Evolutionary conservation across 2,797 vertebrate species (phyloP), one percentile per base, ranked within the genome.

Genomic region (Chrysocyon brachyurus): DNA sequence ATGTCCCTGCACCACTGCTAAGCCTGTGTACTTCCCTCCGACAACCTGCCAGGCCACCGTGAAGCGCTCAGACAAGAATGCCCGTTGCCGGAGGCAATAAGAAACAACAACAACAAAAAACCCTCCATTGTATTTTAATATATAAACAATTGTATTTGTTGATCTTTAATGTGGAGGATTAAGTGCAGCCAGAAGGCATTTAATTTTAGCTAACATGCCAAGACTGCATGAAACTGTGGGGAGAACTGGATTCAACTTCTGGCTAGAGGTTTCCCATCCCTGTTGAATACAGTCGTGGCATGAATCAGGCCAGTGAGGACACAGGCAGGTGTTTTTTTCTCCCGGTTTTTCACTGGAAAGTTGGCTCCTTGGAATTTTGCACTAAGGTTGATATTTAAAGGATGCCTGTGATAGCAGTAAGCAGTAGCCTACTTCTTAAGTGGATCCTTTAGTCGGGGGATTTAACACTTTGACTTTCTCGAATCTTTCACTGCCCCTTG

Each of bases 111-210:
- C 61, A 22, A 19, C 15, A 46, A 33, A 19, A n/a, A 68, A 14
- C 22, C 12, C 11, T 49, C 12, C 28, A 0, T 61, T 52, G 78
- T 81, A 40, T 84, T 93, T 81, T 54, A 79, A 28, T 61, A 73
- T 24, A 26, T n/a, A 57, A n/a, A 70, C 40, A 63, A 9, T 78
- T 28, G 26, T 94, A 63, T 75, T 89, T 93, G 79, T 75, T 70
- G 64, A 75, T 93, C 66, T 97, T 95, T 83, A 94, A 70, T 46
- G 57, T 82, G 91, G 90, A 85, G 64, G 75, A 70, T 59, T 94
- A 68, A 68, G 66, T 87, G 16, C 7, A 79, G 90, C 94, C 90
- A 86, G 59, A 94, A 96, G 79, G 56, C 77, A 49, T 81, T 86
- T 82, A 68, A 36, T 90, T 93, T 79, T 78, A 36, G 85, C 49